Evolutionary conservation across 2,888 invertebrate species (phyloP), one percentile per base, ranked within the genome.

Genomic region (Sycophila texana): DNA sequence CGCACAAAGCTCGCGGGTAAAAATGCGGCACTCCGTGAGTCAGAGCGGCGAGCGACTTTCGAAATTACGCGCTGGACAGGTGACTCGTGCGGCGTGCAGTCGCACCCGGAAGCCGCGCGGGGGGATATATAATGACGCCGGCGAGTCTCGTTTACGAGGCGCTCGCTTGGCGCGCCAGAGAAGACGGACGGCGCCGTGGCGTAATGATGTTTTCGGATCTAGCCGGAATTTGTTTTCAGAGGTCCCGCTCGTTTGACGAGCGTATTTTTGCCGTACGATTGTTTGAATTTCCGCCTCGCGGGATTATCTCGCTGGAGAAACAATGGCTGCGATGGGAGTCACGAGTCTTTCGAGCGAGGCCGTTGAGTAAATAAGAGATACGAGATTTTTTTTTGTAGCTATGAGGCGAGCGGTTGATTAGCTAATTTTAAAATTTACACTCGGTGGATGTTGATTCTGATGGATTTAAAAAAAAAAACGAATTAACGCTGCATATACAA

Each of bases 51-150:
- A 61, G 51, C 67, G 72, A 81, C 81, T 81, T 81, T 81, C 81
- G 68, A 81, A 81, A 78, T 78, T 81, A 81, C 78, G 78, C 72
- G 72, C 73, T 71, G 53, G 79, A 57, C 63, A 70, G 75, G 60
- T 61, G 70, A 58, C 4, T 60, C 60, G 13, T 16, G 10, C n/a
- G 30, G 18, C 22, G 18, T 18, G 55, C 13, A n/a, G 55, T 55
- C 55, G 53, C 49, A 77, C 66, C 77, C 72, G 77, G 77, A 77
- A 77, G 77, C 66, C 72, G 13, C 63, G 7, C 16, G 53, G 10
- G n/a, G 53, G 16, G 16, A 2, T 4, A 16, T 60, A 14, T 26
- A 68, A 57, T 58, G 49, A 61, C 75, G 51, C 68, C 68, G 61
- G 12, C n/a, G 63, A 39, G 63, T 39, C 39, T 30, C 58, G 30